Base-by-base conservation (phyloP, 2,888 invertebrate genomes). In the Siphlonurus alternatus region DNA sequence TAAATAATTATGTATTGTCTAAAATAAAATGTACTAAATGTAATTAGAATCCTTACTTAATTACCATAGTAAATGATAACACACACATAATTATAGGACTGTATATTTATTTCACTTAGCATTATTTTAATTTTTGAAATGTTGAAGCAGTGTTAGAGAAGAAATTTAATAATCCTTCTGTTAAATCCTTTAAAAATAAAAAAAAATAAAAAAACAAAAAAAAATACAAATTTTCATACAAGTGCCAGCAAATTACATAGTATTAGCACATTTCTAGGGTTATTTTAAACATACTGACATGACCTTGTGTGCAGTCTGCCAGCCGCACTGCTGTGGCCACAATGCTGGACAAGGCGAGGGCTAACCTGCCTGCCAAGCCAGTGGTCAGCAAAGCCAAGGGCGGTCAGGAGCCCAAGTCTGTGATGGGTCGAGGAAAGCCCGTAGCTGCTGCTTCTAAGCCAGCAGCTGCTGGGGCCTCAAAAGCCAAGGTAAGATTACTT, bases 261-360 rank as follows among this genome's bases (percentile, higher is more conserved):
- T n/a, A n/a, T n/a, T n/a, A n/a, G n/a, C n/a, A n/a, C n/a, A n/a
- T n/a, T n/a, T n/a, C n/a, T n/a, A n/a, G n/a, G n/a, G n/a, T n/a
- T n/a, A n/a, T n/a, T n/a, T n/a, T n/a, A n/a, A n/a, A n/a, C n/a
- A n/a, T n/a, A n/a, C n/a, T n/a, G n/a, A n/a, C n/a, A n/a, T n/a
- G n/a, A n/a, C n/a, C n/a, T n/a, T 38, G 38, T 10, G 5, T 38
- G 5, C 56, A 56, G 56, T 7, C 56, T 56, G 56, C 56, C 7
- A 56, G 56, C n/a, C n/a, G 56, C 70, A 80, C 82, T 1, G 86
- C 85, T 2, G 85, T 94, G n/a, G 80, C 85, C 73, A 85, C 87
- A 0, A 84, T 87, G 0, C 74, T 95, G 63, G 94, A 95, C 70
- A 94, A 93, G 74, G 89, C 89, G 0, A 81, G 90, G 1, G 89